Evolutionary conservation across 1,140 invertebrate species (phyloP).

Genomic region (Diorhabda sublineata): DNA sequence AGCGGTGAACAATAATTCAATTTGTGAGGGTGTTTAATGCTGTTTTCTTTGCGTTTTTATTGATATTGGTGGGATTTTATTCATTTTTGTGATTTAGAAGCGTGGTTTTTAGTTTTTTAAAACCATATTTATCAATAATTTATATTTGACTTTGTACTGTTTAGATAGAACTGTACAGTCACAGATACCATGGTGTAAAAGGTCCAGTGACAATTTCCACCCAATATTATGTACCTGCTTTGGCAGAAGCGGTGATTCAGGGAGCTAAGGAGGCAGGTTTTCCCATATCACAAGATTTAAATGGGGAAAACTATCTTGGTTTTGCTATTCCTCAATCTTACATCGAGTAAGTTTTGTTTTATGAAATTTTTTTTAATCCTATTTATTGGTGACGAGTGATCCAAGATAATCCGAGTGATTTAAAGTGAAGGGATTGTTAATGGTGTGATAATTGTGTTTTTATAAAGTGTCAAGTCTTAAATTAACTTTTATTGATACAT

Average conservation of each 20-base stretch:
- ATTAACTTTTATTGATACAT: neutral
- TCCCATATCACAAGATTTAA: slow-evolving; percentile 69
- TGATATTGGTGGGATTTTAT: too few species aligned
- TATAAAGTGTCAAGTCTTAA: neutral
- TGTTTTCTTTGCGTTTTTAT: too few species aligned
- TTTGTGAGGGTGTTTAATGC: too few species aligned
- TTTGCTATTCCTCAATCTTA: slow-evolving; percentile 83
- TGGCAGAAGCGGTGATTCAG: slow-evolving; percentile 67
- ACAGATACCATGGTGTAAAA: slow-evolving; percentile 61
- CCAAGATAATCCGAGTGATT: neutral
- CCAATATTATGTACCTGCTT: slow-evolving; percentile 51
- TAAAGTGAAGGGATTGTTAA: neutral
- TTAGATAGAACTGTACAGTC: neutral
- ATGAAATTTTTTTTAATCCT: neutral
- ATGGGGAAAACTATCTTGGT: slow-evolving; percentile 72
- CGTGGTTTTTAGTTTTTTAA: too few species aligned
- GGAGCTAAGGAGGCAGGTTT: slow-evolving; percentile 71
- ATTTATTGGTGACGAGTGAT: neutral
- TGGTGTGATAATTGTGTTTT: neutral
- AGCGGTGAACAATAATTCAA: too few species aligned
- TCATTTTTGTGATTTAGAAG: too few species aligned
- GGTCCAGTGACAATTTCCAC: slow-evolving; percentile 65
- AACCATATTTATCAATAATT: too few species aligned
- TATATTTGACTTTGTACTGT: too few species aligned
- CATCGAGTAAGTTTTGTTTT: slow-evolving; percentile 61